Conservation (phyloP, 2,797 vertebrate species). For the Macropus fuliginosus region DNA sequence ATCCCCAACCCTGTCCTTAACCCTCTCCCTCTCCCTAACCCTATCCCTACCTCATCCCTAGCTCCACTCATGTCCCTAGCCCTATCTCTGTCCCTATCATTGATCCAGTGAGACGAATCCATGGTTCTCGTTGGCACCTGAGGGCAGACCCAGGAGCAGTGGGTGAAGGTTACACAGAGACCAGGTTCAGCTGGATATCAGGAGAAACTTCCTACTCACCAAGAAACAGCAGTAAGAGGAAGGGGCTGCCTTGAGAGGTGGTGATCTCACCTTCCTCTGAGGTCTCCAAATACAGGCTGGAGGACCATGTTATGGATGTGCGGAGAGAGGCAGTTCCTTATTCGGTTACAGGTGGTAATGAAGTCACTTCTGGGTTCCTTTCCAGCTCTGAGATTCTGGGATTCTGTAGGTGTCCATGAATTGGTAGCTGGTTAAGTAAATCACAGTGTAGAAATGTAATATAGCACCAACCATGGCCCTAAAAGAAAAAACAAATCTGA, state of each 20-base stretch:
- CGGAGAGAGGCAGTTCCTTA: background rate
- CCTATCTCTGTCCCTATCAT: background rate
- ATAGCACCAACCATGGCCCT: background rate
- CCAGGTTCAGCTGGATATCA: background rate
- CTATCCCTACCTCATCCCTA: background rate
- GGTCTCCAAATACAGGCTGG: background rate
- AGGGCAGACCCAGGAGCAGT: background rate
- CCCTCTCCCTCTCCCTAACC: background rate
- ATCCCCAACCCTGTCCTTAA: background rate
- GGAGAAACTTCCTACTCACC: background rate
- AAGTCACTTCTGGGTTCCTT: background rate
- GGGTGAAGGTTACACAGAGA: background rate
- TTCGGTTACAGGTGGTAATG: background rate
- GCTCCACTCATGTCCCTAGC: no score
- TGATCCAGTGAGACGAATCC: no score
- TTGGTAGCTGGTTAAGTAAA: background rate
- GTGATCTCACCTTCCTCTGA: background rate
- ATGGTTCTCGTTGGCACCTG: background rate
- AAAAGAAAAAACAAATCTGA: background rate
- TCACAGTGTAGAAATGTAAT: background rate
- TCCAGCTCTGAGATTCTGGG: background rate
- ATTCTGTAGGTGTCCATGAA: background rate
- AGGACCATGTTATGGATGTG: background rate
- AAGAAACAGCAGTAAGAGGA: background rate
- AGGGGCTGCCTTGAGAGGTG: background rate